Base-by-base conservation (phyloP, 2,113 vertebrate genomes). In the Lontra canadensis region DNA sequence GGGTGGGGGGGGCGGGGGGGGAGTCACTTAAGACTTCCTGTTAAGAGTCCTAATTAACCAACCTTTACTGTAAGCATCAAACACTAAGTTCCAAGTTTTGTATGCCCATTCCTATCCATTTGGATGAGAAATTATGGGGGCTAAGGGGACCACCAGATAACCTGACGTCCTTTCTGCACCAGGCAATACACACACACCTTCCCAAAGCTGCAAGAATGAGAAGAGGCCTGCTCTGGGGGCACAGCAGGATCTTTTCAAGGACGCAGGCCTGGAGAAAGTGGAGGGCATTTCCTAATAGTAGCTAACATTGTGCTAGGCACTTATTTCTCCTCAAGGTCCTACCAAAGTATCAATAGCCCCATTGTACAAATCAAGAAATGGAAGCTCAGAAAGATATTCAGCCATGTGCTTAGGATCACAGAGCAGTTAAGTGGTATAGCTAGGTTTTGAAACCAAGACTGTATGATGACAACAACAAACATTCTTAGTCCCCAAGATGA, bases 41-140 rank as follows among this genome's bases (percentile, higher is more conserved):
- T 87, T 94, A 83, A 82, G 26, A 84, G 47, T 94, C 31, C 17
- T 52, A 52, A 52, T 52, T 92, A 83, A 55, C 20, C 69, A 86
- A 36, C 11, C 42, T 90, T 86, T 90, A 94, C 39, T 73, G 12
- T 44, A 95, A 92, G 63, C 42, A 85, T 49, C 42, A 95, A 71
- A 79, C 31, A 82, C 15, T 71, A 84, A 87, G 29, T 81, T 94
- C 67, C 31, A 95, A 76, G 39, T 47, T 44, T 90, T 79, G n/a
- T 69, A 17, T 36, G 63, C 82, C 14, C 69, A 17, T 87, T 57
- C 39, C 67, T 83, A 23, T 94, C 76, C 52, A 69, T 67, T 31
- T 84, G 20, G 25, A 84, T 76, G 59, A 92, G 87, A 95, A 95
- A 92, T 82, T 44, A 67, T 55, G n/a, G 52, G 63, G 44, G 91